These are phyloP conservation scores for Grantiella picta DNA, from an alignment of 2,113 vertebrate species.

Conservation along the genomic window DNA sequence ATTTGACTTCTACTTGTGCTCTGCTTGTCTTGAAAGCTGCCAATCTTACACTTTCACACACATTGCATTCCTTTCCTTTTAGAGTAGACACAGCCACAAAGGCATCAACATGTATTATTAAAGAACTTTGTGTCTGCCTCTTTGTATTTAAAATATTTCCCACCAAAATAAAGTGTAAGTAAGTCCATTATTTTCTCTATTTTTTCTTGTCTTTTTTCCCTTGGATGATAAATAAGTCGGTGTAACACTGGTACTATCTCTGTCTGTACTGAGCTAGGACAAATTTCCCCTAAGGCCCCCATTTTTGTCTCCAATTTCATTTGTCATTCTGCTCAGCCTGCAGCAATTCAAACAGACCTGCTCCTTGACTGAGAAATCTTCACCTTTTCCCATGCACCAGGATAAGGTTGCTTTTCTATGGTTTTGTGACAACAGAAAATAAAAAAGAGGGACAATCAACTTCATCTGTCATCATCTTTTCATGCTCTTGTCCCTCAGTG, in stretches of 20 bases:
- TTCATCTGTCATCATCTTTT: constrained; percentile 38
- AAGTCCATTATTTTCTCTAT: not conserved
- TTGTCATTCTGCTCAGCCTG: constrained; percentile 50
- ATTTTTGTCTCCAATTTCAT: constrained; percentile 32
- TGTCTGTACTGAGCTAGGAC: constrained; percentile 25
- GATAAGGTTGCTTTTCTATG: constrained; percentile 18
- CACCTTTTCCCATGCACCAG: constrained; percentile 20
- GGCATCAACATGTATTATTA: not conserved
- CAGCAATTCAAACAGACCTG: constrained; percentile 40
- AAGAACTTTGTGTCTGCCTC: not conserved
- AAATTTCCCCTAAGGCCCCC: constrained; percentile 40
- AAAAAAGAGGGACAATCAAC: not conserved
- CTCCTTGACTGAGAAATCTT: constrained; percentile 39
- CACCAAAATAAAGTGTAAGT: not conserved
- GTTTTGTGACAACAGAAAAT: not conserved
- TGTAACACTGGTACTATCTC: not conserved
- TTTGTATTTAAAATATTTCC: not conserved
- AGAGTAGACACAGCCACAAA: not conserved
- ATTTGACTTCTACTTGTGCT: not conserved
- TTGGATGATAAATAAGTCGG: not conserved
- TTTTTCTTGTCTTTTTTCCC: not conserved
- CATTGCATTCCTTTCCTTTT: not conserved
- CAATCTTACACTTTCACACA: not conserved
- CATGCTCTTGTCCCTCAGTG: not conserved
- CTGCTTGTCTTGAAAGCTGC: not conserved